Conservation (phyloP, 2,888 invertebrate species). For the Tholera decimalis region DNA sequence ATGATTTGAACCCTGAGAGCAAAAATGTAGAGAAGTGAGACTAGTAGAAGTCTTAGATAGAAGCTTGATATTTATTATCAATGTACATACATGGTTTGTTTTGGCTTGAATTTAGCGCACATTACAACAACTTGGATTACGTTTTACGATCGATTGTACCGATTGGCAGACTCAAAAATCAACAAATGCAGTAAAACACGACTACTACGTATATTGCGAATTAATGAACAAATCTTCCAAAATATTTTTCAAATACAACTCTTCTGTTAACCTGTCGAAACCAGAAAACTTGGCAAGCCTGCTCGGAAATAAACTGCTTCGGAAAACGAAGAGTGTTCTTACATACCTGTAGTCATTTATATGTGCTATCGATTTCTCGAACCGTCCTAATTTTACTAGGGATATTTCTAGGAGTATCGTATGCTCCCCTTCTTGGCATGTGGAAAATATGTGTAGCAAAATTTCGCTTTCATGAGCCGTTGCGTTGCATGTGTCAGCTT, state of each 20-base stretch:
- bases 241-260: slow-evolving; percentile 21
- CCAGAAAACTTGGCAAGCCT: slow-evolving; percentile 50
- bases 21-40: neutral
- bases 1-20: too few species aligned
- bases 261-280: slow-evolving; percentile 28
- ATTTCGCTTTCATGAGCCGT: slow-evolving; percentile 26
- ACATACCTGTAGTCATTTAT: neutral
- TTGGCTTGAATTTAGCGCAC: neutral
- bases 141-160: neutral
- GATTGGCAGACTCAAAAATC: neutral
- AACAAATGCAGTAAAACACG: neutral
- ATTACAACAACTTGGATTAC: neutral
- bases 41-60: neutral
- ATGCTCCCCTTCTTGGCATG: neutral
- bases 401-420: neutral
- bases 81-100: neutral
- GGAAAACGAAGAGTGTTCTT: slow-evolving; percentile 12
- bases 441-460: neutral
- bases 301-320: slow-evolving; percentile 20
- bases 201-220: neutral
- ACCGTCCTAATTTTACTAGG: slow-evolving; percentile 23
- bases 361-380: slow-evolving; percentile 15
- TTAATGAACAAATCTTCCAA: too few species aligned
- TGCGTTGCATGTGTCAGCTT: slow-evolving; percentile 17
- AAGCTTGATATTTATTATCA: neutral